Base-by-base conservation (phyloP, 1,140 invertebrate species). In the Saxidomus purpurata region DNA sequence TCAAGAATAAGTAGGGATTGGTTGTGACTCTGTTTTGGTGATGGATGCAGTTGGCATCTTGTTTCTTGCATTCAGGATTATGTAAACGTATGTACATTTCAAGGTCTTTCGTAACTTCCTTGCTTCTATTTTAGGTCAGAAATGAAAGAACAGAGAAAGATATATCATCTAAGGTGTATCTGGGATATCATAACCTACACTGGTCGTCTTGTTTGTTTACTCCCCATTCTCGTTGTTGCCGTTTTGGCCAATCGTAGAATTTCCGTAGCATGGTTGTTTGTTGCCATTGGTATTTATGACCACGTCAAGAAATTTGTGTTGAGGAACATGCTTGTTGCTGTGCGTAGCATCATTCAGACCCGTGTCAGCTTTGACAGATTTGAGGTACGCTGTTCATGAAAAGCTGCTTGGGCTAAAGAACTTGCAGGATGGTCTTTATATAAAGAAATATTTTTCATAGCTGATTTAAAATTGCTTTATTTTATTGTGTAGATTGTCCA, bases 91-190 rank as follows among this genome's bases (percentile, higher is more conserved):
- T 43, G 15, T 43, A 43, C 15, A 43, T 8, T 43, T 43, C 6
- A 43, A 43, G 4, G 43, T 43, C 19, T 59, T 59, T 40, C 31
- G 4, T 74, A 3, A 2, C 71, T 34, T 59, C 6, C 40, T 11
- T 52, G 13, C 36, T 59, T 80, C 28, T 80, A 59, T 67, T 83
- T 49, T 52, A 83, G 81, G 81, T 83, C 83, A 67, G 83, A 86
- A 74, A 77, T 77, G 52, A 25, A 38, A 13, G 25, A 31, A 43
- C 25, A 40, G 71, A 61, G n/a, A 40, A 86, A 31, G 43, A 25
- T 77, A 0, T 25, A 1, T 11, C 47, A 40, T 31, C 31, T 86
- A 19, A 76, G 52, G 36, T 25, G 34, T 25, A 28, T 76, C 19
- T 86, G 47, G 36, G 69, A 76, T n/a, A 59, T 40, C 9, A 59